Evolutionary conservation across 2,888 invertebrate genomes (phyloP), one percentile per base, ranked within the genome.

Genomic region (Protonemura montana): DNA sequence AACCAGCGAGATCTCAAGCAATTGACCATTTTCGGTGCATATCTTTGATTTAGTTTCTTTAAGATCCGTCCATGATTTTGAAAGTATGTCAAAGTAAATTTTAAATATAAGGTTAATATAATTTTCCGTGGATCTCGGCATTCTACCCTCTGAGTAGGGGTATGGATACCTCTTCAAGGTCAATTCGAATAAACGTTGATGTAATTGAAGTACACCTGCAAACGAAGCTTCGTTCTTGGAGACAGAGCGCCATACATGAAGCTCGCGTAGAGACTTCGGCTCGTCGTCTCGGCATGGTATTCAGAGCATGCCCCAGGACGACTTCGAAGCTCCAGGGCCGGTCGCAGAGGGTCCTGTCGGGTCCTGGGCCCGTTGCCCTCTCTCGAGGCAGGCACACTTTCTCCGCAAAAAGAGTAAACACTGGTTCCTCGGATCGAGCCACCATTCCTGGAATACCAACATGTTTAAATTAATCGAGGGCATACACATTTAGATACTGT

Each of bases 271-370:
- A 89, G 81, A 89, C 90, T 27, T 85, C 83, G 41, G 89, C 88
- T 30, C 89, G 88, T 76, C 88, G 87, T 87, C 89, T 89, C 76
- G 89, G 88, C 85, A 88, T 88, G 7, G 89, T 89, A 85, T 89
- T 88, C 41, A 91, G 88, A 81, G 89, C 88, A 86, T 90, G 89
- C 30, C 90, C 91, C 16, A 89, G 89, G 35, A 91, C 91, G 76
- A 90, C 88, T 88, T 92, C 92, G 88, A 90, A 91, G 41, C 89
- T 89, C 92, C 92, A 92, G 41, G 91, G 90, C 76, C 90, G 89
- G 30, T 88, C 88, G 86, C 91, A 91, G n/a, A 88, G 88, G 30
- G 16, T 13, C 16, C 2, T 2, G 1, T 59, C 59, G 13, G 59
- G 21, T 21, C 59, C 59, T 21, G 59, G 59, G 59, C 59, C 21